Evolutionary conservation across 2,113 vertebrate species (phyloP), one percentile per base, ranked within the genome.

Genomic region (Otolemur garnettii): DNA sequence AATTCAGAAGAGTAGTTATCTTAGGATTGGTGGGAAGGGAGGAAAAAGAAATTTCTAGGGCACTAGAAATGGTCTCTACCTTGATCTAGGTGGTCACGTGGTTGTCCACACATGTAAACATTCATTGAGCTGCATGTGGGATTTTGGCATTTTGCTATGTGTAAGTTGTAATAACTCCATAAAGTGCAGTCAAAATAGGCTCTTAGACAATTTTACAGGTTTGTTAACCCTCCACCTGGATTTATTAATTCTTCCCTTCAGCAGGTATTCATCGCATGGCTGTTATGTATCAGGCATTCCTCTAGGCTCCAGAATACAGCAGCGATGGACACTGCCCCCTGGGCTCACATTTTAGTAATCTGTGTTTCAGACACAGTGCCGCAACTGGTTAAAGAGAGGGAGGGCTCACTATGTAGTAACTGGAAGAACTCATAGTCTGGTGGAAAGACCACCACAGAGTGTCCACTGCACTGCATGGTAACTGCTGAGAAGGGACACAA

Each of bases 391-490:
- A 21, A 59, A n/a, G 4, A 88, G 22, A 60, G 2, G 5, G 0
- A 4, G 5, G 4, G 13, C 5, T 50, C 50, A 33, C 21, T 0
- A 17, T 45, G n/a, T 4, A 15, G 50, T 28, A 57, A 50, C 17
- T 14, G 14, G 30, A 28, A 33, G 7, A 66, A 21, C 45, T 79
- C 55, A 42, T 8, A 10, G n/a, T 42, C 15, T 59, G 68, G 18
- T 33, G 13, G 24, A 38, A 42, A 42, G 21, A 78, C 15, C 13
- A 35, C 30, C 68, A 35, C 30, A 38, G 33, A 38, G 60, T 5
- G n/a, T 4, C 50, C 4, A 4, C 21, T 14, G 53, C n/a, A 55
- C 28, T 5, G 1, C 5, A 3, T 0, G 17, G 4, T 19, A 53
- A 38, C 77, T 74, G 12, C 28, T 18, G 6, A 2, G 28, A 33